These are phyloP conservation scores for Oligia latruncula DNA, from an alignment of 2,888 invertebrate genomes.

Conservation along the genomic window DNA sequence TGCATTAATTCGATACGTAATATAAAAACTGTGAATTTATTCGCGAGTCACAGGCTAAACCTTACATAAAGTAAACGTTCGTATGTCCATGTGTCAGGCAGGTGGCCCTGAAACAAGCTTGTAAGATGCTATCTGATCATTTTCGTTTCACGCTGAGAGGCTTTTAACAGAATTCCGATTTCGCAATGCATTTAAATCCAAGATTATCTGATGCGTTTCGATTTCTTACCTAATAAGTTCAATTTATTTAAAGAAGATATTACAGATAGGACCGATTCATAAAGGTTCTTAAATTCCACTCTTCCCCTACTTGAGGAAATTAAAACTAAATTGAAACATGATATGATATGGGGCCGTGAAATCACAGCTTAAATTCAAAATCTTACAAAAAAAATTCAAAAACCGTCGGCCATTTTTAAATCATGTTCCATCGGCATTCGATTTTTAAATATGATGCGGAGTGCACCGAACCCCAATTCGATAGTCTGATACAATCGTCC, in stretches of 20 bases:
- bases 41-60: conserved; percentile 74
- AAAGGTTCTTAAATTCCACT: conserved; percentile 64
- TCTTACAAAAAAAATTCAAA: conserved; percentile 60
- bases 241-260: conserved; percentile 73
- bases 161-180: conserved; percentile 76
- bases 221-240: conserved; percentile 70
- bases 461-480: conserved; percentile 87
- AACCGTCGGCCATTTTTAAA: conserved; percentile 83
- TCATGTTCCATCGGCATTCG: conserved; percentile 81
- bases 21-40: conserved; percentile 87
- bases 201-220: conserved; percentile 73
- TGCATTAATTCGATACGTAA: conserved; percentile 81
- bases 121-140: conserved; percentile 76
- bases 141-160: conserved; percentile 83
- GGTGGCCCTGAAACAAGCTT: conserved; percentile 81
- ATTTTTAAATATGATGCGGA: conserved; percentile 87
- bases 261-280: conserved; percentile 69
- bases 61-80: conserved; percentile 81
- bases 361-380: conserved; percentile 65
- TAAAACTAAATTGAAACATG: conserved; percentile 73
- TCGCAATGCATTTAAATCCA: conserved; percentile 83
- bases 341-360: conserved; percentile 68
- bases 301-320: conserved; percentile 65
- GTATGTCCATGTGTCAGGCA: conserved; percentile 83
- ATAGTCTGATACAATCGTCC: conserved; percentile 80